phyloP scores from a whole-genome alignment of 2,113 vertebrate species.

The Tragelaphus scriptus region DNA sequence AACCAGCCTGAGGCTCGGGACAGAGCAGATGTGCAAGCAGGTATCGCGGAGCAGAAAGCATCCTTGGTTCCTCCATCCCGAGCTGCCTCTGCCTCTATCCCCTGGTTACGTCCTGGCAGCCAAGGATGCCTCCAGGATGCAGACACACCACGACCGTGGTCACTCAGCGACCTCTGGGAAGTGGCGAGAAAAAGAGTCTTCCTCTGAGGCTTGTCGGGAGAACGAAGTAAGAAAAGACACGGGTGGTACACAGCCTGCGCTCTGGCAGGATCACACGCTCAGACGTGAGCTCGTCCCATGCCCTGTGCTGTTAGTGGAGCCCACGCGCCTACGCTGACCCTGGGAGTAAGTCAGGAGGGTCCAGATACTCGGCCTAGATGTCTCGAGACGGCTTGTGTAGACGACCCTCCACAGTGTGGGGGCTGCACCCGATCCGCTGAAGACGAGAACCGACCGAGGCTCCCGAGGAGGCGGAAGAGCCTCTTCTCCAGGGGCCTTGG shows the following conservation, averaged over 20 bases:
- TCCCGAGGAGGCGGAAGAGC: not conserved
- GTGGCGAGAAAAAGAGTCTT: not conserved
- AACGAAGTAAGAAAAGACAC: not conserved
- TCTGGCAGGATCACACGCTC: not conserved
- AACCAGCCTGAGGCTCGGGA: accelerated
- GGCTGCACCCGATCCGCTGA: accelerated
- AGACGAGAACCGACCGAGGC: accelerated
- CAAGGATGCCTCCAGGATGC: not conserved
- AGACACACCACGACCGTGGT: not conserved
- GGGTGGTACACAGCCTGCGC: accelerated
- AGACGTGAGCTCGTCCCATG: accelerated
- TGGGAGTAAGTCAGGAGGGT: not conserved
- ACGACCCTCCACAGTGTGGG: not conserved
- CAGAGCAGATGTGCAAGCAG: not conserved
- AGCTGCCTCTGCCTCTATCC: not conserved
- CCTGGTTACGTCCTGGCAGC: accelerated
- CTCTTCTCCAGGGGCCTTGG: not conserved
- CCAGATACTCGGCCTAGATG: too few species aligned
- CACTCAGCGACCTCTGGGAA: not conserved
- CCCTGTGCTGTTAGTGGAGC: accelerated
- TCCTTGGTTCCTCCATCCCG: not conserved
- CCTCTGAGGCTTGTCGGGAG: not conserved
- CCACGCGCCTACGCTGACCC: not conserved
- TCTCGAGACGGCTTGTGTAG: accelerated
- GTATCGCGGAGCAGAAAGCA: accelerated